Conservation (phyloP, 2,113 vertebrate species). For the Pithys albifrons region DNA sequence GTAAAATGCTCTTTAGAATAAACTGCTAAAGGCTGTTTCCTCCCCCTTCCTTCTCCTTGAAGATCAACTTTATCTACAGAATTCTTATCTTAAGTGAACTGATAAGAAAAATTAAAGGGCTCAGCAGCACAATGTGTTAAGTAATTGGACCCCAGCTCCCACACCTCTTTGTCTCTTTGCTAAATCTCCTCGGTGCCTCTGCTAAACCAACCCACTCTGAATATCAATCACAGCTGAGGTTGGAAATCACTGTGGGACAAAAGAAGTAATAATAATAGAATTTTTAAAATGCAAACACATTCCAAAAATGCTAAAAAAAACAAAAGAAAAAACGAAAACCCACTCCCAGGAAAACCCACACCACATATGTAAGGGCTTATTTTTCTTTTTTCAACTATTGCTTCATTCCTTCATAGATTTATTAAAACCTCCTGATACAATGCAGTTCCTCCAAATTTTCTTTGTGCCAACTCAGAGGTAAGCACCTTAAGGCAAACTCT, state of each 20-base stretch:
- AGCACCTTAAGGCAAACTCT: not conserved
- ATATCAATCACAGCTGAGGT: not conserved
- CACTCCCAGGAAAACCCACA: not conserved
- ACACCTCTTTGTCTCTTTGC: not conserved
- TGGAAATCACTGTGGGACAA: not conserved
- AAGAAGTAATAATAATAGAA: not conserved
- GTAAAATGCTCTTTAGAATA: constrained; percentile 46
- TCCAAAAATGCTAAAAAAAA: not conserved
- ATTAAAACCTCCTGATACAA: not conserved
- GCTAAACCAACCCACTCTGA: not conserved
- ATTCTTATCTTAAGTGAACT: constrained; percentile 61
- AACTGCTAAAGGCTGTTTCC: constrained; percentile 39
- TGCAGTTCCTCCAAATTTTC: not conserved
- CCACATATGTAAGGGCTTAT: not conserved
- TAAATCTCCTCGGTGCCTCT: not conserved
- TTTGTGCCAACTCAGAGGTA: not conserved
- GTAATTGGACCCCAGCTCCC: constrained; percentile 13
- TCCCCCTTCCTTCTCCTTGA: not conserved
- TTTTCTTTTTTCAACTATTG: not conserved
- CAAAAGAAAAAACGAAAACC: not conserved
- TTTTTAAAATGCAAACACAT: not conserved
- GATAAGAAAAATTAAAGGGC: constrained; percentile 68
- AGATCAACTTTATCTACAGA: constrained; percentile 55
- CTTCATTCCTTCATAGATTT: not conserved
- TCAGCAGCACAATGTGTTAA: constrained; percentile 14